Evolutionary conservation across 2,888 invertebrate genomes (phyloP).

Genomic region (Perizoma flavofasciatum): DNA sequence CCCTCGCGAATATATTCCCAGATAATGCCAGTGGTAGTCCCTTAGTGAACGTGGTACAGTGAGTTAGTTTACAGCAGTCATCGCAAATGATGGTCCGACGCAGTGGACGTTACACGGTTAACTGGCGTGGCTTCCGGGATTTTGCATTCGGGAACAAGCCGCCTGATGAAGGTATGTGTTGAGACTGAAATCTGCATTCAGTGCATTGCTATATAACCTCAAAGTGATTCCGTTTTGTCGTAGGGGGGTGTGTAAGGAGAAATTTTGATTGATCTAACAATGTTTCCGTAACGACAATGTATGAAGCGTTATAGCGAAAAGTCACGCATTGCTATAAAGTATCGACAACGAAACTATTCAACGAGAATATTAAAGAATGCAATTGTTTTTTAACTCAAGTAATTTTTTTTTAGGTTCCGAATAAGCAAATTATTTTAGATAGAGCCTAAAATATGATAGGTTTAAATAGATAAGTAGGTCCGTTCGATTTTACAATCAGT

Average conservation of each 20-base stretch:
- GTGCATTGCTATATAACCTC: constrained; percentile 57
- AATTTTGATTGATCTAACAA: constrained; percentile 28
- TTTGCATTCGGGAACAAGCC: constrained; percentile 76
- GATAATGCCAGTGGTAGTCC: constrained; percentile 48
- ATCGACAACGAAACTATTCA: not conserved
- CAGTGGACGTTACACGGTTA: constrained; percentile 80
- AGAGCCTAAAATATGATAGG: too few relatives aligned
- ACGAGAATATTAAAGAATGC: too few relatives aligned
- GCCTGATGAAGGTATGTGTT: constrained; percentile 72
- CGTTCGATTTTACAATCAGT: too few relatives aligned
- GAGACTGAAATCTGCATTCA: constrained; percentile 36
- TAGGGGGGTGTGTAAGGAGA: constrained; percentile 6
- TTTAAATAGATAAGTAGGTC: too few relatives aligned
- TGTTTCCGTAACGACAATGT: constrained; percentile 8
- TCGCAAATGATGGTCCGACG: constrained; percentile 78
- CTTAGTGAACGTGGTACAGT: constrained; percentile 47
- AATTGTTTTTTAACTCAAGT: too few relatives aligned
- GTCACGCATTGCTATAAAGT: constrained; percentile 9
- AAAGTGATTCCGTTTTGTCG: constrained; percentile 39
- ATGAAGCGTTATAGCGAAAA: constrained; percentile 10
- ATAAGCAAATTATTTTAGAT: too few relatives aligned
- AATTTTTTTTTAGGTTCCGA: too few relatives aligned
- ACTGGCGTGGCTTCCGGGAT: constrained; percentile 80
- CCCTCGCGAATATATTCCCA: constrained; percentile 51
- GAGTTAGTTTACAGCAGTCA: constrained; percentile 32